Percentiles rank a stretch among this genome's conserved stretches.
Evolutionary conservation across 2,888 invertebrate genomes (phyloP).

Genomic region (Pandemis corylana): DNA sequence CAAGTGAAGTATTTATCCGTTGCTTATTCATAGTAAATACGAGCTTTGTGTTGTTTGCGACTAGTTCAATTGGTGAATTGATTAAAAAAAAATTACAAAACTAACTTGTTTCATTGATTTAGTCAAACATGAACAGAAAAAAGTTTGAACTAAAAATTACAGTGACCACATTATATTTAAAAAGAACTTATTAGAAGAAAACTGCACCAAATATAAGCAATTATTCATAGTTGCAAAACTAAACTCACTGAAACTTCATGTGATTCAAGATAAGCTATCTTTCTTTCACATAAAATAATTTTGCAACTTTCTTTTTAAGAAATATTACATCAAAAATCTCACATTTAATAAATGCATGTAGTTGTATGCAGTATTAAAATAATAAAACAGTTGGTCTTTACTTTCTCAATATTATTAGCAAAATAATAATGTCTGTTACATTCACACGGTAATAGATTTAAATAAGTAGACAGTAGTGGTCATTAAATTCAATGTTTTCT

Average conservation of each 20-base stretch:
- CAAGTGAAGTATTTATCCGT: too few species aligned
- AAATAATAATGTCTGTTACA: background rate
- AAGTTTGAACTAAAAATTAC: too few species aligned
- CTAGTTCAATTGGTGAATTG: too few species aligned
- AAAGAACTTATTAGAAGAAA: background rate
- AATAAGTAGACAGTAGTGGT: background rate
- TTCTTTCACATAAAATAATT: background rate
- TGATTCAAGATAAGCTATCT: background rate
- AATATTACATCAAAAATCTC: background rate
- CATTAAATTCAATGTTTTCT: conserved; percentile 8
- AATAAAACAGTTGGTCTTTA: conserved; percentile 11
- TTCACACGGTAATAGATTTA: conserved; percentile 4
- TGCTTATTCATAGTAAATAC: too few species aligned
- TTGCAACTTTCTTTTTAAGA: conserved; percentile 10
- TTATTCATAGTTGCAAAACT: background rate
- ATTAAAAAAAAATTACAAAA: too few species aligned
- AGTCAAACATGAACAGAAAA: too few species aligned
- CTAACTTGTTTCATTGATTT: too few species aligned
- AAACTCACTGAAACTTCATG: background rate
- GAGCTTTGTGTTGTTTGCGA: too few species aligned
- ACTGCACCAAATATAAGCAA: too few species aligned
- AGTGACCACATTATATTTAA: too few species aligned
- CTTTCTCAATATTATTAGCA: background rate
- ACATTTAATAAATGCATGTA: background rate
- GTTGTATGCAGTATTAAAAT: conserved; percentile 11